Percentiles rank a stretch among this genome's conserved stretches.
phyloP scores from a whole-genome alignment of 2,113 vertebrate species.

The Misgurnus mizolepis region DNA sequence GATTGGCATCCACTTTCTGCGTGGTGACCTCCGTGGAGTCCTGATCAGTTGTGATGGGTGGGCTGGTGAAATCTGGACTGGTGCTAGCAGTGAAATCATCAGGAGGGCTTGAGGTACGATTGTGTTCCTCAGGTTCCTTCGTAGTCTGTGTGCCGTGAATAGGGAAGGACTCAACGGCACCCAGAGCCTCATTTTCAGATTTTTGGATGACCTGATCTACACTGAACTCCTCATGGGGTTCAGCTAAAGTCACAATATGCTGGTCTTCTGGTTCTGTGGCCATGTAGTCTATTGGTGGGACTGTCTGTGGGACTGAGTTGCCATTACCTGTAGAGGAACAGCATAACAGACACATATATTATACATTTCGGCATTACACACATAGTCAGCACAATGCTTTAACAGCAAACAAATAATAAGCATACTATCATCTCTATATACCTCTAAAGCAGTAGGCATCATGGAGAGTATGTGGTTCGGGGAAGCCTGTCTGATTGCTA shows the following conservation, averaged over 20 bases:
- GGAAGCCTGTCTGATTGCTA: constrained; percentile 93
- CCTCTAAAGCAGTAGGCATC: constrained; percentile 92
- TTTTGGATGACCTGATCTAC: constrained; percentile 61
- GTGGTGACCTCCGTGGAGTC: constrained; percentile 36
- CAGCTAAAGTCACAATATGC: constrained; percentile 78
- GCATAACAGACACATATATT: not conserved
- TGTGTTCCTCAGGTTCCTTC: constrained; percentile 17
- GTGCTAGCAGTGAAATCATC: constrained; percentile 8
- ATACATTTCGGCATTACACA: not conserved
- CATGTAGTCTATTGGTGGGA: constrained; percentile 64
- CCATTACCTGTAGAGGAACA: constrained; percentile 59
- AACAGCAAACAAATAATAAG: no score
- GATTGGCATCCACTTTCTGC: constrained; percentile 37
- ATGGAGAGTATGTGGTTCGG: constrained; percentile 77
- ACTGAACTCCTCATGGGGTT: constrained; percentile 76
- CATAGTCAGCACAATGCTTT: not conserved
- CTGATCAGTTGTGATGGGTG: constrained; percentile 41
- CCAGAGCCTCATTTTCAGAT: constrained; percentile 77
- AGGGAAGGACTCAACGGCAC: constrained; percentile 76
- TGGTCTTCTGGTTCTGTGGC: constrained; percentile 73
- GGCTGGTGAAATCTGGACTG: constrained; percentile 32
- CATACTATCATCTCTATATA: constrained; percentile 54
- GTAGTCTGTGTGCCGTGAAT: constrained; percentile 43
- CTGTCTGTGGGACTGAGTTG: constrained; percentile 63
- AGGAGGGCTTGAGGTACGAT: constrained; percentile 19